Percentiles rank a stretch among this genome's conserved stretches.
These are phyloP conservation scores for Pocillopora meandrina DNA, from an alignment of 92 coral and sea anemone species.

Conservation along the genomic window DNA sequence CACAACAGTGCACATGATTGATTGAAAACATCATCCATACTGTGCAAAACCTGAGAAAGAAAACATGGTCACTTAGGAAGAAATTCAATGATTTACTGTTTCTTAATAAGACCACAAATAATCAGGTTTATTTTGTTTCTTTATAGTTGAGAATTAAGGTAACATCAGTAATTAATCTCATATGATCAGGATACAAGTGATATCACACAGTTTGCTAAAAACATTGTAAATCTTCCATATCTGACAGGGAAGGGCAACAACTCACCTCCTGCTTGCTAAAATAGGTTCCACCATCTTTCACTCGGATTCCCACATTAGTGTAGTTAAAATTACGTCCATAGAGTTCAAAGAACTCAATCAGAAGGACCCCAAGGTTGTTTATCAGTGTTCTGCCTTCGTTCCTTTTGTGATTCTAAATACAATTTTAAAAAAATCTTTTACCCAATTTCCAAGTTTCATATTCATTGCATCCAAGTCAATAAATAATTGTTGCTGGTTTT, in stretches of 20 bases:
- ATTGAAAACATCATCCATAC: slow-evolving; percentile 69
- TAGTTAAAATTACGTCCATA: slow-evolving; percentile 91
- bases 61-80: neutral
- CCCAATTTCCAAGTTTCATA: neutral
- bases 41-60: slow-evolving; percentile 65
- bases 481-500: too few relatives aligned
- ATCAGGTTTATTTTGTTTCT: neutral
- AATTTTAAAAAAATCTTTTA: neutral
- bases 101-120: neutral
- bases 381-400: slow-evolving; percentile 52
- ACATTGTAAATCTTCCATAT: neutral
- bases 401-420: slow-evolving; percentile 70
- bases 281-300: slow-evolving; percentile 87
- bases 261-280: slow-evolving; percentile 92
- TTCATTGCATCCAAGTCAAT: too few relatives aligned
- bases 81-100: neutral
- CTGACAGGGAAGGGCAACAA: neutral
- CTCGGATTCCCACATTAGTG: slow-evolving; percentile 80
- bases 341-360: slow-evolving; percentile 95
- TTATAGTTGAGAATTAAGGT: too few relatives aligned
- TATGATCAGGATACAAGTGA: too few relatives aligned
- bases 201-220: neutral
- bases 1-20: slow-evolving; percentile 63
- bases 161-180: too few relatives aligned
- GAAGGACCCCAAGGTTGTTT: slow-evolving; percentile 83